Percentiles rank a stretch among this genome's conserved stretches.
These are phyloP conservation scores for Colletes gigas DNA, from an alignment of 1,140 invertebrate species.

Conservation along the genomic window DNA sequence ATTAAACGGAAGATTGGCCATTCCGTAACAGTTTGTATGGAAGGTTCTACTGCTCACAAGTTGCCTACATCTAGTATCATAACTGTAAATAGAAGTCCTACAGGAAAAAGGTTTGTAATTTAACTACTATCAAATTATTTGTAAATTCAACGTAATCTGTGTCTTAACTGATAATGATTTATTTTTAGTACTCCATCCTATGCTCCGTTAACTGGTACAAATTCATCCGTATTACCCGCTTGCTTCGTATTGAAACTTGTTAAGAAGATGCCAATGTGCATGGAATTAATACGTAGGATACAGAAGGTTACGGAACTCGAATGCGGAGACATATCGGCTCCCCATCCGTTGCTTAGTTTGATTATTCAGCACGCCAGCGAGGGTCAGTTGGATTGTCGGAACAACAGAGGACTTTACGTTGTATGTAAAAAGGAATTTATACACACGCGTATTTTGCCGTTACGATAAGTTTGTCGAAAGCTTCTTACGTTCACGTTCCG, in stretches of 20 bases:
- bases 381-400: conserved; percentile 85
- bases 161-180: not conserved
- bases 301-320: conserved; percentile 88
- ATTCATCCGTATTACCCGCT: conserved; percentile 94
- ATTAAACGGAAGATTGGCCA: conserved; percentile 89
- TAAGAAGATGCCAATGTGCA: conserved; percentile 92
- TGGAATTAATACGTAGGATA: conserved; percentile 87
- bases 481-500: conserved; percentile 1
- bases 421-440: conserved; percentile 80
- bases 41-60: conserved; percentile 93
- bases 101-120: conserved; percentile 86
- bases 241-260: conserved; percentile 94
- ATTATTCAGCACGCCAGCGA: conserved; percentile 88
- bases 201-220: conserved; percentile 88
- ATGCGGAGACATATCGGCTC: conserved; percentile 84
- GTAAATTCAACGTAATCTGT: not conserved
- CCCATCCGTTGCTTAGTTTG: conserved; percentile 88
- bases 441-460: too few relatives aligned
- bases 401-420: conserved; percentile 89
- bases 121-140: conserved; percentile 3
- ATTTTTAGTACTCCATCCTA: conserved; percentile 88
- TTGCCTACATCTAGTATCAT: conserved; percentile 92
- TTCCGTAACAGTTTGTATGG: conserved; percentile 94
- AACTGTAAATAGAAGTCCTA: conserved; percentile 86
- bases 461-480: not conserved